Percentiles rank a stretch among this genome's conserved stretches.
Evolutionary conservation across 2,113 vertebrate genomes (phyloP).

Genomic region (Cyprinodon variegatus): DNA sequence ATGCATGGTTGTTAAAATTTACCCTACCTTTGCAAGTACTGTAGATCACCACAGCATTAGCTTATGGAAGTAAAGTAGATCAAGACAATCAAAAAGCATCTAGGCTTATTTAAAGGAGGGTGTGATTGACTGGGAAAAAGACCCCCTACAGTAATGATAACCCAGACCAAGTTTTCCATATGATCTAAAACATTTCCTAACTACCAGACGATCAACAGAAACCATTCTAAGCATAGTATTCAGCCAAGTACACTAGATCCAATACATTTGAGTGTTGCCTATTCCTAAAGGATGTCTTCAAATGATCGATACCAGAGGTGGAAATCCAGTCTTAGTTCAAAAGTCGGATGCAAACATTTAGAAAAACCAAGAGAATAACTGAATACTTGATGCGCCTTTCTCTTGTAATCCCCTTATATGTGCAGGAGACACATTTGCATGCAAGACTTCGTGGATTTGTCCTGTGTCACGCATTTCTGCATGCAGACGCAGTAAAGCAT

Average conservation of each 20-base stretch:
- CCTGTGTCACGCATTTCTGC: conserved; percentile 26
- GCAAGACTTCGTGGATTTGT: background rate
- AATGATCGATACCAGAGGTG: background rate
- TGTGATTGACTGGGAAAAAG: too few species aligned
- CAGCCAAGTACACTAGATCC: background rate
- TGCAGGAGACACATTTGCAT: conserved; percentile 13
- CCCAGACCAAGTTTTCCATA: too few species aligned
- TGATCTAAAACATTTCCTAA: too few species aligned
- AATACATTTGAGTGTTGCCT: background rate
- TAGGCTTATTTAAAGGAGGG: too few species aligned
- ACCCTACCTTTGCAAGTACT: background rate
- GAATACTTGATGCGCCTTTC: conserved; percentile 35
- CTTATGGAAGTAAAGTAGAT: too few species aligned
- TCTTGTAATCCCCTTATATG: conserved; percentile 18
- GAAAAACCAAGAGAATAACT: conserved; percentile 50
- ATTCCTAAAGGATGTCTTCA: background rate
- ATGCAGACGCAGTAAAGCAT: conserved; percentile 44
- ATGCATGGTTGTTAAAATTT: too few species aligned
- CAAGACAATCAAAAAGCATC: too few species aligned
- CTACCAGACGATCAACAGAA: too few species aligned
- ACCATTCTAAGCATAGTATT: too few species aligned
- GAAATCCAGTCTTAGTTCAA: conserved; percentile 9
- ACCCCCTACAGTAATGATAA: too few species aligned
- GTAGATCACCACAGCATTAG: background rate
- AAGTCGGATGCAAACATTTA: conserved; percentile 42